Percentiles rank a stretch among this genome's conserved stretches.
Conservation (phyloP, 2,113 vertebrate species). For the Bos javanicus region DNA sequence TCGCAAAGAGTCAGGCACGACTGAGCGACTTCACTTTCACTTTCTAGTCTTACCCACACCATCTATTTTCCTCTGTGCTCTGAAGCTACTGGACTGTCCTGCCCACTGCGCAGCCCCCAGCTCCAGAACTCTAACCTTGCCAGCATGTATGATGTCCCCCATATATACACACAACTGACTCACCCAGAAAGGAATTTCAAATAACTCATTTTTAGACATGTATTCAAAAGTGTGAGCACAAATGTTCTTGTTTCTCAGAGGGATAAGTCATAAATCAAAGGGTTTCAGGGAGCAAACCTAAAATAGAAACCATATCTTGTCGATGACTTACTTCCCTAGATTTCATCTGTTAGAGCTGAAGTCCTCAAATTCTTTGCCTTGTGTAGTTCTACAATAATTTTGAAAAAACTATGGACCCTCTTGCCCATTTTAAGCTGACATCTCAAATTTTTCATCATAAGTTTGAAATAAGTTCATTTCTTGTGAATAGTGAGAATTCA, state of each 20-base stretch:
- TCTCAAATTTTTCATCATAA: background rate
- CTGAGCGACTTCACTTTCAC: too few relatives aligned
- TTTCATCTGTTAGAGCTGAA: background rate
- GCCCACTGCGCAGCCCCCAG: background rate
- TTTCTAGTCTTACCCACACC: background rate
- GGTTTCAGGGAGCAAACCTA: background rate
- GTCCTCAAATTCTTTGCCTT: background rate
- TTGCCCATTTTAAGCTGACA: background rate
- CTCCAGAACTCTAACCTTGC: background rate
- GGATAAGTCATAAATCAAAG: background rate
- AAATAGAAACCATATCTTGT: background rate
- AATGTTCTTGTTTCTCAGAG: background rate
- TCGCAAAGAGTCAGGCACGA: too few relatives aligned
- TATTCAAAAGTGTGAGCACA: background rate
- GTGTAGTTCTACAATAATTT: background rate
- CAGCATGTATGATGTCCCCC: background rate
- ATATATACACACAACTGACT: background rate
- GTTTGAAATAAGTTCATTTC: constrained; percentile 24
- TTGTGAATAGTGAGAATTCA: background rate
- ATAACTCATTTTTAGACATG: background rate
- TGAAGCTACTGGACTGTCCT: background rate
- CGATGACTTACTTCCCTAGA: background rate
- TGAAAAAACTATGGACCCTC: background rate
- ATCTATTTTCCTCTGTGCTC: background rate
- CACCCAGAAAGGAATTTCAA: background rate